Evolutionary conservation across 2,113 vertebrate genomes (phyloP).

Genomic region (Connochaetes taurinus): DNA sequence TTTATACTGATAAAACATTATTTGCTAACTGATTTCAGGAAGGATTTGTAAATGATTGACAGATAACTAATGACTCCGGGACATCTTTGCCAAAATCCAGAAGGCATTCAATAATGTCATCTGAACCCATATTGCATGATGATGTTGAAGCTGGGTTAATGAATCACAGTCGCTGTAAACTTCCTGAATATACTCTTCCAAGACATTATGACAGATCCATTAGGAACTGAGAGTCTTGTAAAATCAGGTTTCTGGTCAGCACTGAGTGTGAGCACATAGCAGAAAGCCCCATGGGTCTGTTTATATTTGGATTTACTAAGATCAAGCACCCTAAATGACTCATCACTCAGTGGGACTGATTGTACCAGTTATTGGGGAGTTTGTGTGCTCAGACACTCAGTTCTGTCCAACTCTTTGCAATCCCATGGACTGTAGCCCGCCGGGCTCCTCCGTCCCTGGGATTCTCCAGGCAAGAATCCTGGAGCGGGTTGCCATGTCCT

Average conservation of each 20-base stretch:
- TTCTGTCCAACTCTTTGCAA: neutral
- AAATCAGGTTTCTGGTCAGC: neutral
- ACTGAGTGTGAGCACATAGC: neutral
- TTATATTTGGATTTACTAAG: neutral
- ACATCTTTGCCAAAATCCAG: conserved; percentile 57
- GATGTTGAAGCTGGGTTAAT: conserved; percentile 52
- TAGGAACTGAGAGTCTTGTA: neutral
- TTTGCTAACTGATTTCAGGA: conserved; percentile 54
- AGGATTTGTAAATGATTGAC: conserved; percentile 62
- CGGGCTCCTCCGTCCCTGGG: neutral
- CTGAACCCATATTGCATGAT: neutral
- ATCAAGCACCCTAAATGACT: neutral
- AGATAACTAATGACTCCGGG: conserved; percentile 43
- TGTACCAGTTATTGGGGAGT: neutral
- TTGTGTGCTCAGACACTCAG: neutral
- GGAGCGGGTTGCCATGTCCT: neutral
- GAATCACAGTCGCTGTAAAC: conserved; percentile 36
- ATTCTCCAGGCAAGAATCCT: neutral
- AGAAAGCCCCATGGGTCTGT: neutral
- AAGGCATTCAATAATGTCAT: conserved; percentile 39
- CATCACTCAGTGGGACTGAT: neutral
- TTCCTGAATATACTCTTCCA: neutral
- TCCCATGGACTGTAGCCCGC: neutral
- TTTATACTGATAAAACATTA: neutral
- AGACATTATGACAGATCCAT: neutral